These are phyloP conservation scores for Rhorus exstirpatorius DNA, from an alignment of 2,888 invertebrate species.

Conservation along the genomic window DNA sequence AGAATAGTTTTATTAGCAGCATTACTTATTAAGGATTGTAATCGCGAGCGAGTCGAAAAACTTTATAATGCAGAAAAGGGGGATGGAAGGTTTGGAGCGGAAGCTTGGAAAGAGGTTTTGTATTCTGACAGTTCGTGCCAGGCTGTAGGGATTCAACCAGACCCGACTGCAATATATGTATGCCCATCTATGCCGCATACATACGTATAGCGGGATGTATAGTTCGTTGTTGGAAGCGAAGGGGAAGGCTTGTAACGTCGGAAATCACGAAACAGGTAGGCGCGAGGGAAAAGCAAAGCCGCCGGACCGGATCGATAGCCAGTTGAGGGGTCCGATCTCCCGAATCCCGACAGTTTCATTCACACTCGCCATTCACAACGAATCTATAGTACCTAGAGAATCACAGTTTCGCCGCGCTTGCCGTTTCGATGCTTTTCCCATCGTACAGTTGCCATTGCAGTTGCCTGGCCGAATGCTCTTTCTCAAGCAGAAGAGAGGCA, in stretches of 20 bases:
- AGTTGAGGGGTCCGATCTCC: conserved; percentile 57
- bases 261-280: conserved; percentile 64
- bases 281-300: conserved; percentile 63
- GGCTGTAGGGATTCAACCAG: conserved; percentile 54
- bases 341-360: conserved; percentile 66
- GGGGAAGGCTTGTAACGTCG: conserved; percentile 53
- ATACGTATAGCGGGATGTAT: conserved; percentile 41
- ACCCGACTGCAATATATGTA: conserved; percentile 44
- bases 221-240: conserved; percentile 22
- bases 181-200: conserved; percentile 37
- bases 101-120: conserved; percentile 48
- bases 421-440: conserved; percentile 35
- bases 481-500: conserved; percentile 9
- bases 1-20: conserved; percentile 50
- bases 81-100: conserved; percentile 17
- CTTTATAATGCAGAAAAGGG: conserved; percentile 22
- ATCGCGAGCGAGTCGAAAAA: conserved; percentile 48
- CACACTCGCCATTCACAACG: conserved; percentile 65
- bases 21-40: conserved; percentile 41
- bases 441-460: conserved; percentile 45
- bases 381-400: conserved; percentile 58
- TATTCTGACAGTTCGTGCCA: conserved; percentile 60
- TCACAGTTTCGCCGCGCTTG: conserved; percentile 53
- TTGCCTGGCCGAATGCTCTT: conserved; percentile 50
- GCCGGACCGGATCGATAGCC: conserved; percentile 63